A percentile compares a stretch with the other conserved stretches of the same genome.
These are phyloP conservation scores for Neopelma chrysocephalum DNA, from an alignment of 2,797 vertebrate species.

Conservation along the genomic window DNA sequence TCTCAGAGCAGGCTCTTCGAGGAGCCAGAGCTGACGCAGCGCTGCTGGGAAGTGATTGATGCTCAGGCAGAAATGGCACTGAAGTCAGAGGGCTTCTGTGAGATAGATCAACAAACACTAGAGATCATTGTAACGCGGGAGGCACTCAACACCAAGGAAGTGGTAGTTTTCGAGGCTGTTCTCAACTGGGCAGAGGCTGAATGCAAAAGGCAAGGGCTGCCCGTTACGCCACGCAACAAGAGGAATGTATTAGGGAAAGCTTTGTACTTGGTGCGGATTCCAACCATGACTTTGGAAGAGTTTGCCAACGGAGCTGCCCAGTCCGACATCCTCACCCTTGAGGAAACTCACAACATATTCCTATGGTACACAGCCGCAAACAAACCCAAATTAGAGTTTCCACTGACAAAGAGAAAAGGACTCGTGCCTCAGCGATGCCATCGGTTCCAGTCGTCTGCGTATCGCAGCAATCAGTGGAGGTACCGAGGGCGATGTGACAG, in stretches of 20 bases:
- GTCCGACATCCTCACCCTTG: slow-evolving; percentile 91
- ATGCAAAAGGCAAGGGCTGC: slow-evolving; percentile 87
- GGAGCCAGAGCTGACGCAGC: slow-evolving; percentile 92
- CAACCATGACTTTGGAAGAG: slow-evolving; percentile 94
- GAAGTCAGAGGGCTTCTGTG: slow-evolving; percentile 91
- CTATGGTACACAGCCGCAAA: slow-evolving; percentile 97
- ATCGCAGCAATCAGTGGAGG: slow-evolving; percentile 97
- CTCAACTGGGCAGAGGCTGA: slow-evolving; percentile 92
- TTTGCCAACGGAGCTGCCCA: slow-evolving; percentile 94
- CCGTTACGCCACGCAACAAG: slow-evolving; percentile 80
- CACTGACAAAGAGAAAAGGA: slow-evolving; percentile 82
- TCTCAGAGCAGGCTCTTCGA: slow-evolving; percentile 97
- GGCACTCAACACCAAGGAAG: slow-evolving; percentile 93
- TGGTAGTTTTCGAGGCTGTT: slow-evolving; percentile 89
- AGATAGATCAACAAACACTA: slow-evolving; percentile 91
- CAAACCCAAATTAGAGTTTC: slow-evolving; percentile 91
- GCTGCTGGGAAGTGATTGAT: slow-evolving; percentile 99
- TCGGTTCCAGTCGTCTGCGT: slow-evolving; percentile 93
- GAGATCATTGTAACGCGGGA: slow-evolving; percentile 91
- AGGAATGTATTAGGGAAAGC: slow-evolving; percentile 87
- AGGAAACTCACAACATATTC: slow-evolving; percentile 94
- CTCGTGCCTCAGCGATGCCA: slow-evolving; percentile 88
- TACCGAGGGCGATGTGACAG: slow-evolving; percentile 97
- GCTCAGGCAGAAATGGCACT: slow-evolving; percentile 95
- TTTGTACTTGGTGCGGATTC: slow-evolving; percentile 90